phyloP scores from a whole-genome alignment of 2,888 invertebrate species.

The Dastarcus helophoroides region DNA sequence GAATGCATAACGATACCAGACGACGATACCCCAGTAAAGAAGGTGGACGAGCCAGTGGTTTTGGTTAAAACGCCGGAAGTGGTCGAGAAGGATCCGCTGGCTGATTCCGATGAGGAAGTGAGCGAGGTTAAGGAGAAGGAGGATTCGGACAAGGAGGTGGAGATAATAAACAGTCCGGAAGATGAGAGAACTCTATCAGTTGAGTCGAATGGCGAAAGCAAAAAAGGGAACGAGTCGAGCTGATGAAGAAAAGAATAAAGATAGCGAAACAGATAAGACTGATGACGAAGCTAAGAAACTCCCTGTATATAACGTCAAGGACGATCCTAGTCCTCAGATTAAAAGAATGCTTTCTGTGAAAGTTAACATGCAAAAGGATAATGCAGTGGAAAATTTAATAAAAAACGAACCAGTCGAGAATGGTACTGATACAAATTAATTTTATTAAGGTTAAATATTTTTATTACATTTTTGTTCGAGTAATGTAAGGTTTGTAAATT shows the following conservation, averaged over 20 bases:
- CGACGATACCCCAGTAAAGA: conserved; percentile 17
- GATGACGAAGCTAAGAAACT: conserved; percentile 12
- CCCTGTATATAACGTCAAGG: conserved; percentile 12
- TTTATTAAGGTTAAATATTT: too few species aligned
- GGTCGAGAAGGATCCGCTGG: conserved; percentile 5
- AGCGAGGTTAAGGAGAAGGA: background rate
- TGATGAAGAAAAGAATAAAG: conserved; percentile 1
- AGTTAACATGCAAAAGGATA: conserved; percentile 17
- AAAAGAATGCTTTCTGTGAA: conserved; percentile 17
- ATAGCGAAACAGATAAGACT: conserved; percentile 3
- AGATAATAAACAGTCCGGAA: too few species aligned
- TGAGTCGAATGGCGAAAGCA: background rate
- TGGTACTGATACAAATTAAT: too few species aligned
- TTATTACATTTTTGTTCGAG: too few species aligned
- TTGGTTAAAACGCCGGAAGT: background rate
- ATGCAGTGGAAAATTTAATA: conserved; percentile 17
- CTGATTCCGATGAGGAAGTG: background rate
- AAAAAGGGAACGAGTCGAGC: too few species aligned
- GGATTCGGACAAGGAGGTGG: conserved; percentile 1
- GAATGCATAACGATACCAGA: conserved; percentile 32
- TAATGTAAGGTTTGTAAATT: too few species aligned
- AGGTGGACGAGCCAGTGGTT: conserved; percentile 11
- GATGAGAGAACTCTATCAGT: too few species aligned
- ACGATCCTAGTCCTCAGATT: conserved; percentile 13
- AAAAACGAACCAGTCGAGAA: conserved; percentile 8